Evolutionary conservation across 2,113 vertebrate genomes (phyloP), one percentile per base, ranked within the genome.

Genomic region (Bostrychus sinensis): DNA sequence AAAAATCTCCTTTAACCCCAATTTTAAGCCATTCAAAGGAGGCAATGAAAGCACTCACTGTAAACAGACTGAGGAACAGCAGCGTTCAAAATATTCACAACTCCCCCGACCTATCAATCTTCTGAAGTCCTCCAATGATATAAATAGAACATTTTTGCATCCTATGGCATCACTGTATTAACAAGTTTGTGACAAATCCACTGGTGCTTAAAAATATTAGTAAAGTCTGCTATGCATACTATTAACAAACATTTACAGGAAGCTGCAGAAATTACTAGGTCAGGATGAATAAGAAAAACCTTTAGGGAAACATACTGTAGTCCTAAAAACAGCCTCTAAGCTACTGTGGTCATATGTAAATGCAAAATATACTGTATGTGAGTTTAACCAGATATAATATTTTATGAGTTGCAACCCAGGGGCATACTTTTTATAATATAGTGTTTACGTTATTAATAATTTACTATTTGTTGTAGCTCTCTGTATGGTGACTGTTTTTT

Each of bases 391-490:
- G 25, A 23, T 26, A 23, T 50, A 28, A 26, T 28, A 23, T 50
- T 23, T 50, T 26, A 50, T 50, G 16, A 26, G 25, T 50, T 11
- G 23, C 46, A 50, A 50, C 23, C 23, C 46, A 34, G 42, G 7
- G 25, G 30, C 22, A 17, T 42, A n/a, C 12, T 34, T 26, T 57
- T 38, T 56, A 23, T 50, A 7, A 65, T 59, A 5, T 20, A 12
- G 42, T 36, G 39, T 70, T 62, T 60, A 56, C 10, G 26, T 30
- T 36, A 62, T 23, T 14, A 42, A 3, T 30, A 17, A 38, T 68
- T 38, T 56, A 56, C 50, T 68, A n/a, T 5, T 13, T 13, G 11
- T 23, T 62, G 16, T 23, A 62, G 66, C 70, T 77, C 14, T 26
- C 20, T 41, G 54, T 43, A 58, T 39, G 30, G 41, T 28, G 62